Conservation (phyloP, 2,797 vertebrate genomes). For the Numenius phaeopus region DNA sequence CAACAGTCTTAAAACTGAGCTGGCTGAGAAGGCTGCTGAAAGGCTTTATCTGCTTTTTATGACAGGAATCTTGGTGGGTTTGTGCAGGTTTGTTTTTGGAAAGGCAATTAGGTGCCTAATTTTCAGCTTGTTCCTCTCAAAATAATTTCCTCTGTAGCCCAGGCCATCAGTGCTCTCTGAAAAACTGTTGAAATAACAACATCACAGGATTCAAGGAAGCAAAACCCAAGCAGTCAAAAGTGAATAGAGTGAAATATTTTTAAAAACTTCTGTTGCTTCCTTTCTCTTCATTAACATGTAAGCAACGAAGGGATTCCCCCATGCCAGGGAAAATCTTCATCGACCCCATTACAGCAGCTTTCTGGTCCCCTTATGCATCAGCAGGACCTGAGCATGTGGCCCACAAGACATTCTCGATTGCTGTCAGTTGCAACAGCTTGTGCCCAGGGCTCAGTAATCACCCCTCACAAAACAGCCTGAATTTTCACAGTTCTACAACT, state of each 20-base stretch:
- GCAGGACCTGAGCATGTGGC: neutral
- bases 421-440: neutral
- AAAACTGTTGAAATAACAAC: neutral
- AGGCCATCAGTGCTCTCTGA: neutral
- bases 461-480: neutral
- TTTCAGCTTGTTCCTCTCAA: neutral
- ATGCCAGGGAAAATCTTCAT: neutral
- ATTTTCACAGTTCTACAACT: neutral
- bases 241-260: neutral
- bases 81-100: neutral
- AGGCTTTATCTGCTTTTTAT: neutral
- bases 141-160: neutral
- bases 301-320: neutral
- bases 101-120: neutral
- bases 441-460: neutral
- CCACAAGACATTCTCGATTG: fast-evolving
- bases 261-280: neutral
- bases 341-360: neutral
- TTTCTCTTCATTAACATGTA: neutral
- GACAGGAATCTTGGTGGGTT: neutral
- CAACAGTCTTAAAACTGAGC: neutral
- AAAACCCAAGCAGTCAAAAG: neutral
- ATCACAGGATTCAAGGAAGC: neutral
- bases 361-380: neutral
- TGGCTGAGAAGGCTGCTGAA: neutral